Base-by-base conservation (phyloP, 2,888 invertebrate genomes). In the Polymixis flavicincta region DNA sequence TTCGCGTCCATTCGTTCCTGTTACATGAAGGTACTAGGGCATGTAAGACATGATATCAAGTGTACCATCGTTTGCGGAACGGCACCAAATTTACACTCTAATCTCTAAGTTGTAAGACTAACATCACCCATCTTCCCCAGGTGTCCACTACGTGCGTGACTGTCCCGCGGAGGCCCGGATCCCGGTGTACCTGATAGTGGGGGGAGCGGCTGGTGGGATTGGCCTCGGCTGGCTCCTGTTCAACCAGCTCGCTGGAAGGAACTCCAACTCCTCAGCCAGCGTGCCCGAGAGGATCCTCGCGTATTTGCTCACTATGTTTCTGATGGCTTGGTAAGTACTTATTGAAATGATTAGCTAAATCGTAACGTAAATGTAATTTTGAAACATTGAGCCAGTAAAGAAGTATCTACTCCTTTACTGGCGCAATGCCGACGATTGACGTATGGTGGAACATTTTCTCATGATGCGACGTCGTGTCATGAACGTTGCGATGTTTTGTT, bases 181-280 rank as follows among this genome's bases (percentile, higher is more conserved):
- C 83, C 98, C 98, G 0, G 97, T 98, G 45, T 98, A 98, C 94
- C 98, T 98, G 97, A 97, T 98, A 75, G 98, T 98, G n/a, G 98
- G 98, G 0, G 98, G 98, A 0, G 97, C 97, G 17, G 97, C 98
- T 19, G 98, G 98, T 0, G 97, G 97, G 25, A 95, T 97, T 3
- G 98, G 98, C 82, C 97, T 98, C 92, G 96, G 97, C 74, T 97
- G 98, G 97, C 93, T 97, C 76, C 94, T 97, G 66, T 97, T 97
- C 97, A 95, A 97, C 17, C 98, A 98, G 93, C 96, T 98, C 4
- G 97, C 97, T 73, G 97, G 97, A 66, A 93, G 97, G 8, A 97
- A 93, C 95, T 96, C 96, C 92, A 90, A 97, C 97, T 94, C 96
- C 95, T 74, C 97, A 42, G 92, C 96, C 65, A 94, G 96, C 85